Percentiles rank a stretch among this genome's conserved stretches.
These are phyloP conservation scores for Gambelia wislizenii DNA, from an alignment of 2,797 vertebrate species.

Conservation along the genomic window DNA sequence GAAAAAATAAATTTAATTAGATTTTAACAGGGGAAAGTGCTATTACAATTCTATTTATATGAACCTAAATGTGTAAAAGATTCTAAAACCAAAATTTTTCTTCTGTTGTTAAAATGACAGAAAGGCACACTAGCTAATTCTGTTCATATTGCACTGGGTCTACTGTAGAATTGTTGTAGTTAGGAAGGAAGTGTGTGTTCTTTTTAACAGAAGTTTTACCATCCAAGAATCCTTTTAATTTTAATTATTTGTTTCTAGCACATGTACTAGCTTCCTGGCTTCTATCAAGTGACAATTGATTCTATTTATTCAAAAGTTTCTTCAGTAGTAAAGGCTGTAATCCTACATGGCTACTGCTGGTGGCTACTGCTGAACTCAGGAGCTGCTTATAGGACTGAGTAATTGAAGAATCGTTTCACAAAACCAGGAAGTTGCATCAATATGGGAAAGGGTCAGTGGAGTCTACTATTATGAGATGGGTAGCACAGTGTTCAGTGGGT, in stretches of 20 bases:
- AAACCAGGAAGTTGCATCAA: not conserved
- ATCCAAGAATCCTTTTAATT: not conserved
- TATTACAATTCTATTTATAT: not conserved
- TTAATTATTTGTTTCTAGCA: not conserved
- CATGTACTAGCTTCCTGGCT: not conserved
- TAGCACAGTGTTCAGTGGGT: not conserved
- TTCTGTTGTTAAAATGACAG: not conserved
- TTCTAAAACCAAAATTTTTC: not conserved
- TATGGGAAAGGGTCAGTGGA: not conserved
- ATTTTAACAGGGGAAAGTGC: not conserved
- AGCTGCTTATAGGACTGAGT: not conserved
- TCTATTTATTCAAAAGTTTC: not conserved
- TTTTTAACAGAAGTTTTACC: not conserved
- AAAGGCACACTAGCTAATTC: not conserved
- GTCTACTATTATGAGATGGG: not conserved
- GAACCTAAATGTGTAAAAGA: not conserved
- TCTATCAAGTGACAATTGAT: not conserved
- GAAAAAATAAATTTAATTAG: not conserved
- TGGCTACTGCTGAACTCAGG: not conserved
- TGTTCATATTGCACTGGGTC: not conserved
- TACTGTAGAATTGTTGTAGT: not conserved
- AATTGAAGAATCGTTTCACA: not conserved
- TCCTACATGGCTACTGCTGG: not conserved
- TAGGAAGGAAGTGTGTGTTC: not conserved
- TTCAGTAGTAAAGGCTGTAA: not conserved